Evolutionary conservation across 1,140 invertebrate genomes (phyloP).

Genomic region (Caerostris darwini): DNA sequence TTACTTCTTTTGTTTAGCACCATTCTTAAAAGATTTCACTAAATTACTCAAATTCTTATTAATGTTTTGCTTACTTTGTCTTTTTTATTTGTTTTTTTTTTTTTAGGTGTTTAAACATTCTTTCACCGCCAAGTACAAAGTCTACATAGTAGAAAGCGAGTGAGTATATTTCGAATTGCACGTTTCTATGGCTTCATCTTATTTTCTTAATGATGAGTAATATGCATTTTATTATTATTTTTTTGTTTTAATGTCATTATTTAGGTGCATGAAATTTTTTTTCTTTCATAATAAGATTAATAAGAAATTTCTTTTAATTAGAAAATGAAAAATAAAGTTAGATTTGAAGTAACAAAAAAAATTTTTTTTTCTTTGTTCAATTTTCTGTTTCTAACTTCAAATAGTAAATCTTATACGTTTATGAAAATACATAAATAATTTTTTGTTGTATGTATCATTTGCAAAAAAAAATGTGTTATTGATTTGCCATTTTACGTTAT

Average conservation of each 20-base stretch:
- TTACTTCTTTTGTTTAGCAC: neutral
- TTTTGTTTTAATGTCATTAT: neutral
- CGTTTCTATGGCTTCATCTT: neutral
- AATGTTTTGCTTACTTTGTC: neutral
- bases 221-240: neutral
- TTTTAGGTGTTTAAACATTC: constrained; percentile 78
- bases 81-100: neutral
- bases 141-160: constrained; percentile 74
- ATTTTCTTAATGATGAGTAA: neutral
- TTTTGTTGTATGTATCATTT: too few species aligned
- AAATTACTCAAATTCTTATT: neutral
- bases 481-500: too few species aligned
- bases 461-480: too few species aligned
- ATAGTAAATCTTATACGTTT: too few species aligned
- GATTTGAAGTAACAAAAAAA: too few species aligned
- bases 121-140: constrained; percentile 75
- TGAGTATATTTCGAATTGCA: constrained; percentile 61
- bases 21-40: neutral
- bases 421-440: too few species aligned
- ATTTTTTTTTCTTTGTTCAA: too few species aligned
- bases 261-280: neutral
- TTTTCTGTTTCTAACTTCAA: too few species aligned
- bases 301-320: neutral
- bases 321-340: neutral
- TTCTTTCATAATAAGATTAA: neutral